Base-by-base conservation (phyloP, 2,113 vertebrate genomes). In the Salvelinus sp. region DNA sequence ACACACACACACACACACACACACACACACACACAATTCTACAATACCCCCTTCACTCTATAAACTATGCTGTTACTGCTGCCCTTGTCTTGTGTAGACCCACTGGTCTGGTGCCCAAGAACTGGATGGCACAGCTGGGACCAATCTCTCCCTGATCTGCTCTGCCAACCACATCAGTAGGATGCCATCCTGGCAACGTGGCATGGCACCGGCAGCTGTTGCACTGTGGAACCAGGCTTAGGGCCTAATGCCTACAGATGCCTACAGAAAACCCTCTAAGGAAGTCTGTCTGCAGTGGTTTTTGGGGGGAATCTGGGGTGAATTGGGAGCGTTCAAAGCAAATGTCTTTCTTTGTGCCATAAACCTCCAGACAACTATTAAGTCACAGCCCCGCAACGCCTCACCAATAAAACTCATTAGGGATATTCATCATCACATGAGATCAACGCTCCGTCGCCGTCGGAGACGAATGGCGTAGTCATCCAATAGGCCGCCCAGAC, bases 111-210 rank as follows among this genome's bases (percentile, higher is more conserved):
- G 65, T 74, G 72, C 33, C 60, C 10, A 12, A 57, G 70, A 68
- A 65, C 65, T 77, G 16, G 4, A 77, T 81, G 74, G 76, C 77
- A 78, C 77, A 86, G 82, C 76, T 88, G 82, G 79, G 83, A 72
- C 63, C 22, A 48, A 76, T 85, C 67, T 77, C 50, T 62, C 57
- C 18, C 6, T 16, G 18, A 68, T 30, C 20, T 27, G 38, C 63
- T 58, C 73, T 74, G 73, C 72, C 73, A 89, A 50, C 69, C 70
- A 60, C 20, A 2, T 81, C 76, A 83, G 60, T 78, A 79, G 77
- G 82, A 72, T 9, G 74, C 1, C 67, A 22, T 77, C 72, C 74
- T 74, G 81, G 76, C 81, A 79, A 71, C 47, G 23, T 66, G 67
- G 79, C 60, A 73, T 62, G 12, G 66, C 64, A 68, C 72, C 20